phyloP scores from a whole-genome alignment of 2,113 vertebrate species.

The Kryptolebias marmoratus region DNA sequence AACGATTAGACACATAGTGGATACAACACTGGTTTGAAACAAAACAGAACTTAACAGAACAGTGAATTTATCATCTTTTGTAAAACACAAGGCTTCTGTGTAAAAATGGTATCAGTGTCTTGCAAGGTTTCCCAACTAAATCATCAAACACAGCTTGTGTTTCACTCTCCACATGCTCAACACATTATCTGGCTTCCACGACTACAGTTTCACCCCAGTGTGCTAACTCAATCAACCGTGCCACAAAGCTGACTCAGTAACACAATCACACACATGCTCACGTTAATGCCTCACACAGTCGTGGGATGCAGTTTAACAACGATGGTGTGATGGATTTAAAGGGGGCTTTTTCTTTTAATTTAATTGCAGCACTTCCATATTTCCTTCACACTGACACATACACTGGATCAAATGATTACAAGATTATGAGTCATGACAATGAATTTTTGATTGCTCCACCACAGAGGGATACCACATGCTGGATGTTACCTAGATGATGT shows the following conservation, averaged over 20 bases:
- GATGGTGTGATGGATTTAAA: conserved; percentile 47
- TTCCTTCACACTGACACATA: conserved; percentile 47
- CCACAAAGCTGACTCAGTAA: conserved; percentile 62
- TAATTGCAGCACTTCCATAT: conserved; percentile 32
- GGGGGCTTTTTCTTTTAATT: conserved; percentile 52
- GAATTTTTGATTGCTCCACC: conserved; percentile 47
- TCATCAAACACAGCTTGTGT: conserved; percentile 38
- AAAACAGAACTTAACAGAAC: not conserved
- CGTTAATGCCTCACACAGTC: conserved; percentile 52
- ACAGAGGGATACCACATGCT: conserved; percentile 29
- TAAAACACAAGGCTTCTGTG: conserved; percentile 15
- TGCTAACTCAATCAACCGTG: conserved; percentile 61
- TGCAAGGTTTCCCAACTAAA: conserved; percentile 35
- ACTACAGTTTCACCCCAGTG: conserved; percentile 51
- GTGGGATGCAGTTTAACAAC: conserved; percentile 42
- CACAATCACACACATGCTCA: conserved; percentile 45
- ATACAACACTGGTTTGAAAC: not conserved
- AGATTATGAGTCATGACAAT: conserved; percentile 57
- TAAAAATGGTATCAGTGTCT: conserved; percentile 34
- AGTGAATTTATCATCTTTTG: conserved; percentile 20
- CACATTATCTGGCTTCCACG: conserved; percentile 50
- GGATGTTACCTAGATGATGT: conserved; percentile 64
- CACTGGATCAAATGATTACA: conserved; percentile 51
- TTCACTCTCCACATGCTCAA: conserved; percentile 64
- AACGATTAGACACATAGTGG: conserved; percentile 6